Evolutionary conservation across 2,113 vertebrate species (phyloP).

Genomic region (Tetrax tetrax): DNA sequence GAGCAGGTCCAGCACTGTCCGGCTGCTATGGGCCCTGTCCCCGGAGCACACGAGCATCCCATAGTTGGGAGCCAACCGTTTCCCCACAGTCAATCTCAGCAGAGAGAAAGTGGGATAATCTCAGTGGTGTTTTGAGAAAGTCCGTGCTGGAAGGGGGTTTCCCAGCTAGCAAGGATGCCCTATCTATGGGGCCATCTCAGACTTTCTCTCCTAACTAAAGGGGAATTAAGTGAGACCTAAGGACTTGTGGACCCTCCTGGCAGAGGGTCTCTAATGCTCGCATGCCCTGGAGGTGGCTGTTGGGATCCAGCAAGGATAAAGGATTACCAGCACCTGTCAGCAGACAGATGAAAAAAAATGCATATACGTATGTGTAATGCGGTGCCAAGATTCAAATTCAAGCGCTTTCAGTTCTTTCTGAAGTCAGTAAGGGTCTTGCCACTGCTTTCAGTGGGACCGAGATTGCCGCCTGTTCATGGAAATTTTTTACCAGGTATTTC

Average conservation of each 20-base stretch:
- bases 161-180: neutral
- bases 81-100: neutral
- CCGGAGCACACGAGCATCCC: neutral
- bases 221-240: constrained; percentile 9
- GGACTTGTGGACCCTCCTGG: neutral
- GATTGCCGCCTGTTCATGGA: neutral
- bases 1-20: neutral
- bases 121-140: neutral
- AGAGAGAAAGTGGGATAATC: constrained; percentile 32
- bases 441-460: neutral
- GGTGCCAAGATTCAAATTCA: neutral
- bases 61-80: fast-evolving
- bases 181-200: constrained; percentile 28
- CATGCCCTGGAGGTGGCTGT: neutral
- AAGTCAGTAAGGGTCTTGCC: neutral
- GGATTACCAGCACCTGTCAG: neutral
- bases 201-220: constrained; percentile 17
- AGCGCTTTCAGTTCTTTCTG: neutral
- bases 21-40: neutral
- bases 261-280: constrained; percentile 12
- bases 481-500: neutral
- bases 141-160: neutral
- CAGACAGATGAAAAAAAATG: neutral
- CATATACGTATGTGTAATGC: fast-evolving
- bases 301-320: neutral